Evolutionary conservation across 1,140 invertebrate genomes (phyloP), one percentile per base, ranked within the genome.

Genomic region (Diorhabda carinulata): DNA sequence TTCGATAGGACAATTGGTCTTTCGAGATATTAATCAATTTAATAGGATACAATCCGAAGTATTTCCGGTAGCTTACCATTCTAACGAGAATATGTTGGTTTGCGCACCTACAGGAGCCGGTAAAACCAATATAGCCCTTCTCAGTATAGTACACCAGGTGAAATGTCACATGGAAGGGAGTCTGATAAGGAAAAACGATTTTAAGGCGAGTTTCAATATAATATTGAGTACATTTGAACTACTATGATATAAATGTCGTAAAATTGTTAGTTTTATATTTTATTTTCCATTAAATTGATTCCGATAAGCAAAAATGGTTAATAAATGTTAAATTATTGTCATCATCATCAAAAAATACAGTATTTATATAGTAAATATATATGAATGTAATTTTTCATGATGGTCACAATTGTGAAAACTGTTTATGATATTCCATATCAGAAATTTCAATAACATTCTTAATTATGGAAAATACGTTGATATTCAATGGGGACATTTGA

Each of bases 81-180:
- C 94, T 5, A 98, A 98, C 81, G 95, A 99, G 78, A 99, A 99
- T 82, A 85, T 99, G 76, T 81, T 99, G 4, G 94, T 98, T 69
- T 97, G 96, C 83, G 96, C 96, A 0, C 96, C 96, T 0, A 98
- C 96, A 2, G 96, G 96, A 25, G 96, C 96, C 3, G 96, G 96
- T 63, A 99, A 99, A 84, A 99, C 98, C 0, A 99, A 99, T 82
- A 96, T 99, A 70, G 98, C 98, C 2, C 88, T 99, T 84, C 83
- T 99, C 10, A 88, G 94, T 4, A 90, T 99, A 57, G 85, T 98
- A 0, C 92, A 97, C 82, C 91, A 96, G 76, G 89, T 99, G 7
- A 91, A 91, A 72, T 89, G 93, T 69, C 90, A 98, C 78, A 89
- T 96, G 61, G 87, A 90, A 71, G 85, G 90, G 70, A 88, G 88